A percentile compares a stretch with the other conserved stretches of the same genome.
These are phyloP conservation scores for Cryptotis parvus DNA, from an alignment of 2,113 vertebrate genomes.

Conservation along the genomic window DNA sequence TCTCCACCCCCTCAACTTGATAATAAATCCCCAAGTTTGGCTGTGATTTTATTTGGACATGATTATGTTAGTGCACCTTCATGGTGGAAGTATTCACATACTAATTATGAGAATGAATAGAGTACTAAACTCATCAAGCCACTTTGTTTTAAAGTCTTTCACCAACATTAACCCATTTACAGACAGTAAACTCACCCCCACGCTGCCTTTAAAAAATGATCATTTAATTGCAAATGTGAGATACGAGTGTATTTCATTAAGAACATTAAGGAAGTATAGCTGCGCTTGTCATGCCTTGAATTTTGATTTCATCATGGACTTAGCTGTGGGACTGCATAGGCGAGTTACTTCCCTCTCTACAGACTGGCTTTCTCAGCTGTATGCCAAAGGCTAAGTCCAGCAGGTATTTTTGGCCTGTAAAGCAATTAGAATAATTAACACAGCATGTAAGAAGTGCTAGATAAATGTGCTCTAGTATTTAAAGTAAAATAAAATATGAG, in stretches of 20 bases:
- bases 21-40: slow-evolving; percentile 35
- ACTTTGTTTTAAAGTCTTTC: slow-evolving; percentile 19
- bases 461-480: not conserved
- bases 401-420: not conserved
- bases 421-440: too few species aligned
- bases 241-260: not conserved
- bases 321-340: not conserved
- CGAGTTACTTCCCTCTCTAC: not conserved
- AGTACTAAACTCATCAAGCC: not conserved
- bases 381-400: not conserved
- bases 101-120: slow-evolving; percentile 2
- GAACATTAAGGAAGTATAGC: not conserved
- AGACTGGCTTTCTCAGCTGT: not conserved
- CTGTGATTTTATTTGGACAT: slow-evolving; percentile 58
- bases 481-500: too few species aligned
- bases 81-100: not conserved
- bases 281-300: not conserved
- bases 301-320: not conserved
- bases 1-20: not conserved
- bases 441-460: not conserved
- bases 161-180: not conserved
- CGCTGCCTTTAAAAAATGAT: not conserved
- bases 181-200: not conserved
- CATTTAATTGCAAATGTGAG: not conserved
- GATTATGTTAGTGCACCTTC: slow-evolving; percentile 31